phyloP scores from a whole-genome alignment of 2,113 vertebrate species.

The Panurus biarmicus region DNA sequence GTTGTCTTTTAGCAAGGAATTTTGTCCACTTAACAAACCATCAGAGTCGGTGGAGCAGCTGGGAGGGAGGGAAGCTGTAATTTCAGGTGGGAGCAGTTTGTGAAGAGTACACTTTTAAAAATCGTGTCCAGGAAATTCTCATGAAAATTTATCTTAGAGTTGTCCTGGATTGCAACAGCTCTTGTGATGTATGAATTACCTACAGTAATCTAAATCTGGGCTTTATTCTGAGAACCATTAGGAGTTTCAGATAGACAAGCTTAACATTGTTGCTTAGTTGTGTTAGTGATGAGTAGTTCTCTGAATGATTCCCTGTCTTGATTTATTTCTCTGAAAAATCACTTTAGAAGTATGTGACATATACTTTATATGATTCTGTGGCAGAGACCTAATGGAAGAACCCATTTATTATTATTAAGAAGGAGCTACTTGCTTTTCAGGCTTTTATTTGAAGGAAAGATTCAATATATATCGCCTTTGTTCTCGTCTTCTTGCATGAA shows the following conservation, averaged over 20 bases:
- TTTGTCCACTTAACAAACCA: neutral
- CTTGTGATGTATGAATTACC: neutral
- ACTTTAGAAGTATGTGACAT: neutral
- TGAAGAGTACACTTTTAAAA: neutral
- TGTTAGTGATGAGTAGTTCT: neutral
- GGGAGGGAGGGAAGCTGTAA: neutral
- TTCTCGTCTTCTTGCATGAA: neutral
- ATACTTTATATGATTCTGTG: neutral
- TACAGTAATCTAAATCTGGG: neutral
- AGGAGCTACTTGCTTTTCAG: neutral
- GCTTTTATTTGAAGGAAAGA: neutral
- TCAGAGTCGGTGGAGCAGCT: neutral
- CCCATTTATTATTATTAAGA: neutral
- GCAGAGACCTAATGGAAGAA: neutral
- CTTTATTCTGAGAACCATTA: neutral
- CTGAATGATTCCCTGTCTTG: neutral
- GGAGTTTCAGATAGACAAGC: neutral
- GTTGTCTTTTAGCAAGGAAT: neutral
- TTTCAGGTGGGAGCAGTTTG: neutral
- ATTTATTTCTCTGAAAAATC: neutral
- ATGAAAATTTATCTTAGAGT: neutral
- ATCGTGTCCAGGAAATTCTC: neutral
- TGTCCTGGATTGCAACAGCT: neutral
- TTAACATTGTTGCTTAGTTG: neutral
- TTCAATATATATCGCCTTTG: neutral